Percentiles rank a stretch among this genome's conserved stretches.
Conservation (phyloP, 1,140 invertebrate species). For the Calosoma granatense region DNA sequence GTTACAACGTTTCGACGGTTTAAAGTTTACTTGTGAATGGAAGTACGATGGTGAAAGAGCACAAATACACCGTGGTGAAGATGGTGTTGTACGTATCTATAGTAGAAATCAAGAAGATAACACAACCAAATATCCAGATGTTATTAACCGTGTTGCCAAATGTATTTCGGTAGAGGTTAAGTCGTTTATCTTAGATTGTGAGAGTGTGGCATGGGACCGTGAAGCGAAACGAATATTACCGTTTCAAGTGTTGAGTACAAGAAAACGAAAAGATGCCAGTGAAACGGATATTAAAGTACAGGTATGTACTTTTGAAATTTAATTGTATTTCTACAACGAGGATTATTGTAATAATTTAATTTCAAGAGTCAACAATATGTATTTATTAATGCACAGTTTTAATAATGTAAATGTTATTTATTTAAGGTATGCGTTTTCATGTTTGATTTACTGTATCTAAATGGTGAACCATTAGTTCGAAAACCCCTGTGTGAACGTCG, state of each 20-base stretch:
- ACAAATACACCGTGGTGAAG: slow-evolving; percentile 71
- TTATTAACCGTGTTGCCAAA: slow-evolving; percentile 64
- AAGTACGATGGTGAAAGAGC: slow-evolving; percentile 99
- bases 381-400: neutral
- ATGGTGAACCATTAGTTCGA: slow-evolving; percentile 78
- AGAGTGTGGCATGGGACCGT: slow-evolving; percentile 94
- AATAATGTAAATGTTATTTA: neutral
- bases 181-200: slow-evolving; percentile 90
- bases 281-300: slow-evolving; percentile 90
- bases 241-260: slow-evolving; percentile 92
- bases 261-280: slow-evolving; percentile 91
- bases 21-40: slow-evolving; percentile 96
- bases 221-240: slow-evolving; percentile 87
- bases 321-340: neutral
- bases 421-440: slow-evolving; percentile 81
- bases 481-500: slow-evolving; percentile 69
- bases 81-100: slow-evolving; percentile 70
- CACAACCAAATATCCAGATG: slow-evolving; percentile 96
- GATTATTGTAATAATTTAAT: neutral
- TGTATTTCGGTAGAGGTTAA: slow-evolving; percentile 50
- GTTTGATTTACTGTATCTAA: slow-evolving; percentile 94
- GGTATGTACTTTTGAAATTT: no score
- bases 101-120: slow-evolving; percentile 98
- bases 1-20: slow-evolving; percentile 78
- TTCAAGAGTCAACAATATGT: neutral